Base-by-base conservation (phyloP, 2,113 vertebrate genomes). In the Alethe castanea region DNA sequence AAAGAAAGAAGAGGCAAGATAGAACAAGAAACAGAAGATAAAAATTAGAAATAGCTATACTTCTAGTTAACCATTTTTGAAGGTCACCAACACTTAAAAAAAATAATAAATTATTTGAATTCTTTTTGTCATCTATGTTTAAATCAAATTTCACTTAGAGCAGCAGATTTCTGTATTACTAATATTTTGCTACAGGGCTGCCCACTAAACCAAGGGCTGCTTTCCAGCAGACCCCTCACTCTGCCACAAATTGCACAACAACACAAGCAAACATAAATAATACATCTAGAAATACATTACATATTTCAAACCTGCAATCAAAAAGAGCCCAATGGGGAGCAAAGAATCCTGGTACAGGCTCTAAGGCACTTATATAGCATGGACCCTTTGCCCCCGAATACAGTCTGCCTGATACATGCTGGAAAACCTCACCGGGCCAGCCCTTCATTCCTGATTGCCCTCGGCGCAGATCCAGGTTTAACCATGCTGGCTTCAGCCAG, bases 221-320 rank as follows among this genome's bases (percentile, higher is more conserved):
- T 86, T 70, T 86, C 97, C 97, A 96, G 15, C 4, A 62, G 96
- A 76, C 86, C 94, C 93, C 90, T 81, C 72, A 44, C 76, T 82
- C 76, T 86, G 92, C 98, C 97, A 88, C 95, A 97, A 93, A 95
- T 97, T 98, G 96, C 97, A 95, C 96, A 98, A 97, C 19, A 62
- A 91, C 57, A 90, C 48, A 86, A 95, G 94, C 35, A 92, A 92
- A 93, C 79, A 69, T 79, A 96, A 96, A 96, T 96, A 96, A 93
- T 91, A 62, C 67, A 92, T 88, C 91, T 96, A 91, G 64, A 90
- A 91, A 82, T 79, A 87, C 60, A 90, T 65, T 83, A 71, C 77
- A 48, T 57, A 88, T 91, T 93, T 74, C 81, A 96, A 92, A 88
- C 71, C 88, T 88, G 73, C 91, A 93, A 93, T 96, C 94, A 87